phyloP scores from a whole-genome alignment of 2,113 vertebrate genomes.

The Setophaga coronata region DNA sequence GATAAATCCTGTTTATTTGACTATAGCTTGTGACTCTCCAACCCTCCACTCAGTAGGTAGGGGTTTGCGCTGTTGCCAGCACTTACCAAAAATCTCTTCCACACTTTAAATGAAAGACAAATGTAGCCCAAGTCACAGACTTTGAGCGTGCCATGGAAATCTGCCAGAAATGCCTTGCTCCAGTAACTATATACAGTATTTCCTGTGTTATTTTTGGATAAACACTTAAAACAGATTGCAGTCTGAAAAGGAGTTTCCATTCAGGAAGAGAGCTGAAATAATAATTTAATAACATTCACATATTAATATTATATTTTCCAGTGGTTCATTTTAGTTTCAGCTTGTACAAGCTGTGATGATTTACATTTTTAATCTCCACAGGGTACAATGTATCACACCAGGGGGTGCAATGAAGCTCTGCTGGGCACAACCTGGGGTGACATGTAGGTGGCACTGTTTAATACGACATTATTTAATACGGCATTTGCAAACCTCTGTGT shows the following conservation, averaged over 20 bases:
- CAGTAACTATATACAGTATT: background rate
- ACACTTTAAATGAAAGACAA: background rate
- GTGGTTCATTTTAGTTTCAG: background rate
- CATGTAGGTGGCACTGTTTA: background rate
- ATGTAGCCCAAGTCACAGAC: background rate
- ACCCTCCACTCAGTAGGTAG: background rate
- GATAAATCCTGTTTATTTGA: background rate
- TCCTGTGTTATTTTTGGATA: constrained; percentile 37
- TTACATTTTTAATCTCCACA: background rate
- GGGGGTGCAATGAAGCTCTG: background rate
- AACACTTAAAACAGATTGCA: background rate
- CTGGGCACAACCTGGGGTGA: background rate
- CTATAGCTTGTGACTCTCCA: background rate
- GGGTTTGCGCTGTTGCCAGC: background rate
- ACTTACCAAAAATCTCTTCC: background rate
- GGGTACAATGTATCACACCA: background rate
- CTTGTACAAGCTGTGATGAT: background rate
- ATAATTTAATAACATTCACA: background rate
- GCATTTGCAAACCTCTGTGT: background rate
- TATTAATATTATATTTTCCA: background rate
- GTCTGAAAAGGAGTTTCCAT: background rate
- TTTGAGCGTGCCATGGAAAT: background rate
- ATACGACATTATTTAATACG: background rate
- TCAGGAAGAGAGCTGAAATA: background rate
- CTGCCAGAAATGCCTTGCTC: background rate